Conservation (phyloP, 2,888 invertebrate species). For the Thecocarcelia acutangulata region DNA sequence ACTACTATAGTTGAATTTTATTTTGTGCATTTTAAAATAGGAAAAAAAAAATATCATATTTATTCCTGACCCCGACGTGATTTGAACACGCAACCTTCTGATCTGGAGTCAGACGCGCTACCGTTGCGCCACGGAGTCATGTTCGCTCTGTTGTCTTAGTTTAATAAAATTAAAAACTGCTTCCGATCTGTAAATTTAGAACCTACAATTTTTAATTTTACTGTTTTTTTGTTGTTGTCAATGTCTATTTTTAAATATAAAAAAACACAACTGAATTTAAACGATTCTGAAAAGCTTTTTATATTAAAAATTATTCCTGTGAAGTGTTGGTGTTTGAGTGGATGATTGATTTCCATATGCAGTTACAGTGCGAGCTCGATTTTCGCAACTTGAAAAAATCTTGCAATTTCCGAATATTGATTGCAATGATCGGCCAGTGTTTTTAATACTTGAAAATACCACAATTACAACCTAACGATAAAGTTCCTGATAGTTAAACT, state of each 20-base stretch:
- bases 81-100: constrained; percentile 78
- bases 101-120: constrained; percentile 76
- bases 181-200: neutral
- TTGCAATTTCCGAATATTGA: too few relatives aligned
- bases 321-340: neutral
- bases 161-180: neutral
- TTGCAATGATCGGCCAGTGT: too few relatives aligned
- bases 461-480: too few relatives aligned
- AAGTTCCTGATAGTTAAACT: too few relatives aligned
- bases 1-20: too few relatives aligned
- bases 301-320: neutral
- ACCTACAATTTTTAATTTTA: neutral
- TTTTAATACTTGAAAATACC: too few relatives aligned
- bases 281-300: constrained; percentile 17
- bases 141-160: neutral
- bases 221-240: neutral
- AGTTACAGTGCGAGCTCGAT: too few relatives aligned
- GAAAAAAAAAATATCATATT: too few relatives aligned
- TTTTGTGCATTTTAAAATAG: too few relatives aligned
- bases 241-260: neutral
- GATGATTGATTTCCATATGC: too few relatives aligned
- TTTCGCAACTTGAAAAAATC: too few relatives aligned
- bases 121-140: constrained; percentile 75
- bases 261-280: too few relatives aligned
- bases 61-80: constrained; percentile 75